A percentile compares a stretch with the other conserved stretches of the same genome.
These are phyloP conservation scores for Tipula unca DNA, from an alignment of 2,888 invertebrate species.

Conservation along the genomic window DNA sequence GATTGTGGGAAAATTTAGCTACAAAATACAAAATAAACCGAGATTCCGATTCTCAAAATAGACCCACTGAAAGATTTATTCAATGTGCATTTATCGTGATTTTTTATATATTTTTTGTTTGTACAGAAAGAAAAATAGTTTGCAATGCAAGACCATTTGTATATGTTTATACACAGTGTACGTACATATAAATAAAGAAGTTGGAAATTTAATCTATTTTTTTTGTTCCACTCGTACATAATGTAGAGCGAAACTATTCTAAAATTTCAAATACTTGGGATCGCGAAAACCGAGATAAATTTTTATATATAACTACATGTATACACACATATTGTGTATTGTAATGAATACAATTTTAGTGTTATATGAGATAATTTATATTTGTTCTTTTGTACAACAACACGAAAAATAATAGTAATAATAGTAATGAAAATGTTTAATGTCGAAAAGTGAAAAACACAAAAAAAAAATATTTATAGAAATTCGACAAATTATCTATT, in stretches of 20 bases:
- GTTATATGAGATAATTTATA: slow-evolving; percentile 8
- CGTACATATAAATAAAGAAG: background rate
- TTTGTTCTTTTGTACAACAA: background rate
- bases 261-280: background rate
- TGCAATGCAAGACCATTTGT: background rate
- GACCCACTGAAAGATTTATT: background rate
- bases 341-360: slow-evolving; percentile 8
- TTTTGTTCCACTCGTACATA: background rate
- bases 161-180: background rate
- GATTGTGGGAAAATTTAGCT: background rate
- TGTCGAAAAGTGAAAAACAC: background rate
- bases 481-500: background rate
- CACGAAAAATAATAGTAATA: background rate
- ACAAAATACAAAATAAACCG: background rate
- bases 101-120: background rate
- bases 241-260: background rate
- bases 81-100: background rate
- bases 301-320: background rate
- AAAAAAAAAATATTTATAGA: background rate
- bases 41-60: background rate
- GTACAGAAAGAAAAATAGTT: background rate
- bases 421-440: background rate
- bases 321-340: background rate
- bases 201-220: background rate
- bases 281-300: background rate